Base-by-base conservation (phyloP, 2,888 invertebrate species). In the Drosophila cyrtoloma region DNA sequence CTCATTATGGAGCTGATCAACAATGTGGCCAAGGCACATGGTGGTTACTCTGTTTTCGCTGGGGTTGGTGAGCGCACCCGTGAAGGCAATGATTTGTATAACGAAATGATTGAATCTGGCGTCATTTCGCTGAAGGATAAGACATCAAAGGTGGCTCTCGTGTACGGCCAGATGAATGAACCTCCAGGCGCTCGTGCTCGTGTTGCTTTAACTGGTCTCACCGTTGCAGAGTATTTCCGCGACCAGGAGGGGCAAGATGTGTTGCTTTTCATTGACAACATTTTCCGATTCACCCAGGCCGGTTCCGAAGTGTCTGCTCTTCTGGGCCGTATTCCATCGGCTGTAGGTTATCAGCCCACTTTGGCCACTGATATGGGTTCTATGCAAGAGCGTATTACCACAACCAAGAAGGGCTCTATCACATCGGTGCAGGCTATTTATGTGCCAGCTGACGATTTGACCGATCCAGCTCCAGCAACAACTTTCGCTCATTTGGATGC, bases 401-500 rank as follows among this genome's bases (percentile, higher is more conserved):
- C 98, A 86, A 98, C 98, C 84, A 97, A 96, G 94, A 98, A 98
- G 94, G 98, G 98, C 86, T 98, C 98, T 89, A 98, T 98, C 92
- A 98, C 98, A 81, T 98, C 98, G 64, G 98, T 98, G 90, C 98
- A 98, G 94, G 98, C 98, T 88, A 97, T 98, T 93, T 98, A 98
- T 91, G 98, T 98, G 91, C 98, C 98, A 51, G 98, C 98, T 93
- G 98, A 98, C 93, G 98, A 98, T 94, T 97, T 98, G 95, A 98
- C 98, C 91, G 98, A 98, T 95, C 98, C 98, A 82, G 98, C 98
- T 75, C 98, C 98, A 71, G 98, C 98, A 83, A 98, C 98, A 81
- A 98, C 98, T 58, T 98, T 98, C 92, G 98, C 98, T 94, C 98
- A 98, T 94, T 97, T 98, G 95, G 98, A 98, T 92, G 98, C 98